Base-by-base conservation (phyloP, 2,797 vertebrate genomes). In the Lagocephalus sceleratus region DNA sequence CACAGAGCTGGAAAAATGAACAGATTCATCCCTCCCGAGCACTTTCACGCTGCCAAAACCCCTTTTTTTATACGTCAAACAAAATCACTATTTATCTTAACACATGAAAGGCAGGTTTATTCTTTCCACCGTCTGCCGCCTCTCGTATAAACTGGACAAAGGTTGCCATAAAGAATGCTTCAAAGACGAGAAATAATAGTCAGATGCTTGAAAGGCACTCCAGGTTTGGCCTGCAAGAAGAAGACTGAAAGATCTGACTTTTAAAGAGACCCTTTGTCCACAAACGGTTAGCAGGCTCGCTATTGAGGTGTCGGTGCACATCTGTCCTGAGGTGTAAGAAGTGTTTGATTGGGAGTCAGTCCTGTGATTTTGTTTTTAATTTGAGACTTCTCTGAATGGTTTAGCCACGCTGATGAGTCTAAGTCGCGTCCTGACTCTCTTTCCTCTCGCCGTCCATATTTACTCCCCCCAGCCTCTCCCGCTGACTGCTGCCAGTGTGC, bases 401-500 rank as follows among this genome's bases (percentile, higher is more conserved):
- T 82, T 64, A 66, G 66, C 60, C 51, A 14, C n/a, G 66, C 54
- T 42, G 57, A 51, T 75, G 65, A 59, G 73, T 74, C 57, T 68
- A 65, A 68, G 81, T 82, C 65, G 61, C 70, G 67, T 54, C 46
- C 62, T 9, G 50, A 60, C 72, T 74, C 47, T 63, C 69, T 65
- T 50, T 41, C 63, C 47, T 40, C 68, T 61, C 58, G 20, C 44
- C 55, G 12, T 71, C 48, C 70, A 66, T 57, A 64, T 55, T 44
- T 48, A 52, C 70, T 69, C 46, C 58, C 71, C 62, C 59, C 59
- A 9, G 60, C 59, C 50, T 51, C 46, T 32, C 8, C 44, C 17
- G 21, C 79, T 88, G 84, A 88, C 84, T 86, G 77, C 81, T 46
- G 71, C 84, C 64, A 84, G 82, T 89, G 85, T 90, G 73, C 50